phyloP scores from a whole-genome alignment of 1,140 invertebrate species.

The Bombus fervidus region DNA sequence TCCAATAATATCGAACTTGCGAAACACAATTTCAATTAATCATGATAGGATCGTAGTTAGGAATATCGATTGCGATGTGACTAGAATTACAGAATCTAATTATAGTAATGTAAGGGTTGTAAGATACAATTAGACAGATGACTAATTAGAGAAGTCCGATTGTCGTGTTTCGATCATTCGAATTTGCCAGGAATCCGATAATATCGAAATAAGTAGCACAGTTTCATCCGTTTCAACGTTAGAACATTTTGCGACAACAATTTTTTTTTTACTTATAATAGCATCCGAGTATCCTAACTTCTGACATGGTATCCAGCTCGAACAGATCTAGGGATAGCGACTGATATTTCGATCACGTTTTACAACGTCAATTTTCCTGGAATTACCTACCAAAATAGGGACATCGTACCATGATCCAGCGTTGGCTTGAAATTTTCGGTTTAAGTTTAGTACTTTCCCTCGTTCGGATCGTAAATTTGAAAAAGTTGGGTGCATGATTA shows the following conservation, averaged over 20 bases:
- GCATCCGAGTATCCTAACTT: neutral
- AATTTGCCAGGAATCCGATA: neutral
- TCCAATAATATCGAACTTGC: neutral
- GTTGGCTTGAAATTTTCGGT: neutral
- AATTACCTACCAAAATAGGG: neutral
- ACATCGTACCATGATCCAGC: neutral
- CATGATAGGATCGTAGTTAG: neutral
- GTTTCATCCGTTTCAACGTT: too few relatives aligned
- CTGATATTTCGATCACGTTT: conserved; percentile 11
- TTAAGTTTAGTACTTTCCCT: neutral
- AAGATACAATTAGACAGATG: neutral
- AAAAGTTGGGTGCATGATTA: neutral
- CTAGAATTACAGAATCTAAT: neutral
- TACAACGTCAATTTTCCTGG: neutral
- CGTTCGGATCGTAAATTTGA: neutral
- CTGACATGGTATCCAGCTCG: neutral
- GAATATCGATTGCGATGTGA: neutral
- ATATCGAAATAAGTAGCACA: too few relatives aligned
- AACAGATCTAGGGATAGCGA: neutral
- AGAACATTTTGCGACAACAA: too few relatives aligned
- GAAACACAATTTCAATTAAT: neutral
- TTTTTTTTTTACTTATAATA: neutral
- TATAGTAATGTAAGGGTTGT: neutral
- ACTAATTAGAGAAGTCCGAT: neutral
- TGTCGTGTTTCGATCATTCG: neutral